A percentile compares a stretch with the other conserved stretches of the same genome.
Evolutionary conservation across 2,797 vertebrate genomes (phyloP).

Genomic region (Platyrinchus mystaceus): DNA sequence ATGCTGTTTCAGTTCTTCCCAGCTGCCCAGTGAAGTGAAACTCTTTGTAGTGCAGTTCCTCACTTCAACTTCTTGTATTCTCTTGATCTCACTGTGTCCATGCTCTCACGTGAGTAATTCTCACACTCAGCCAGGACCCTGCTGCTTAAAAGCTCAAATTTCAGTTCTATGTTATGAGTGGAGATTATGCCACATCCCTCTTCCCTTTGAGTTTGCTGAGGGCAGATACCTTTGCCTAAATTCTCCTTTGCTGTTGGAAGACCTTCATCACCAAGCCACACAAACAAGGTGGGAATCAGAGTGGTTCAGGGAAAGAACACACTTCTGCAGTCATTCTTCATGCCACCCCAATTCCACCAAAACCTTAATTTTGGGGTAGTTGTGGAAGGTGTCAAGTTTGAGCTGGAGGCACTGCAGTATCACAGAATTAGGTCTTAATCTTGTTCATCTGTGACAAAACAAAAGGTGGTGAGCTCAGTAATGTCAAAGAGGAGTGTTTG

Average conservation of each 20-base stretch:
- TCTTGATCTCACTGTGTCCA: not conserved
- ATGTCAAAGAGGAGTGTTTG: not conserved
- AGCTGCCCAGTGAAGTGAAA: constrained; percentile 29
- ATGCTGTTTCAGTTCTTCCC: constrained; percentile 15
- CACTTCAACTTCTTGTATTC: not conserved
- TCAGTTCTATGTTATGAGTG: accelerated
- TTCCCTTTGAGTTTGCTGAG: not conserved
- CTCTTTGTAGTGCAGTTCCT: not conserved
- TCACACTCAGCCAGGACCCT: not conserved
- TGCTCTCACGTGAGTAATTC: not conserved
- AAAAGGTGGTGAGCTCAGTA: not conserved
- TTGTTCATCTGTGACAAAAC: not conserved
- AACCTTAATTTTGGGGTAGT: not conserved
- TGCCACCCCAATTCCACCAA: not conserved
- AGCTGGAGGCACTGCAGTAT: not conserved
- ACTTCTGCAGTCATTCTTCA: accelerated
- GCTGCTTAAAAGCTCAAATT: not conserved
- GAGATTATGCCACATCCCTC: not conserved
- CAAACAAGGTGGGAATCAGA: not conserved
- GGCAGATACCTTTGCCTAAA: not conserved
- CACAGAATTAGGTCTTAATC: not conserved
- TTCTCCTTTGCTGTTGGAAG: not conserved
- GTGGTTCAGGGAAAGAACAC: not conserved
- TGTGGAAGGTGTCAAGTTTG: not conserved
- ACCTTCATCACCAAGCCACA: not conserved